Conservation (phyloP, 2,113 vertebrate genomes). For the Carollia perspicillata region DNA sequence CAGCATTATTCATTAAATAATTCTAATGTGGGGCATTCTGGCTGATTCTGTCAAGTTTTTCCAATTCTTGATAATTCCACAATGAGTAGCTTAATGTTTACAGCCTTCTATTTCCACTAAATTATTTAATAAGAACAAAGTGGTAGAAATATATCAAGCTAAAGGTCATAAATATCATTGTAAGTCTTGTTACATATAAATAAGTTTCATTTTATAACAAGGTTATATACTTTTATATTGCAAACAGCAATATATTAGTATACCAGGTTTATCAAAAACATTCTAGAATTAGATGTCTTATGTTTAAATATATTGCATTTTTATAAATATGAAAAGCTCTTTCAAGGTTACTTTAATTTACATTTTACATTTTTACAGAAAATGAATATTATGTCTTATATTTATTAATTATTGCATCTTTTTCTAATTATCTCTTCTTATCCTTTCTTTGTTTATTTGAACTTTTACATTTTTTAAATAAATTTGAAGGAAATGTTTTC, state of each 20-base stretch:
- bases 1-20: background rate
- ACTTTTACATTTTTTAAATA: background rate
- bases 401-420: background rate
- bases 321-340: background rate
- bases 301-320: background rate
- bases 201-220: background rate
- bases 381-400: background rate
- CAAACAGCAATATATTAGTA: background rate
- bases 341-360: background rate
- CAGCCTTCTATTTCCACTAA: background rate
- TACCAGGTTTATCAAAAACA: background rate
- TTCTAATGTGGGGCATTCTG: background rate
- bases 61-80: background rate
- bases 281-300: background rate
- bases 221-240: background rate
- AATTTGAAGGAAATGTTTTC: background rate
- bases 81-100: background rate
- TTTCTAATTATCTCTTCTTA: background rate
- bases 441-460: background rate
- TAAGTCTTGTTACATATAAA: background rate
- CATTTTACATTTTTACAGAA: background rate
- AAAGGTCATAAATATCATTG: background rate
- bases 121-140: conserved; percentile 26
- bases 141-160: background rate
- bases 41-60: background rate